A percentile compares a stretch with the other conserved stretches of the same genome.
These are phyloP conservation scores for Agrotis segetum DNA, from an alignment of 2,888 invertebrate genomes.

Conservation along the genomic window DNA sequence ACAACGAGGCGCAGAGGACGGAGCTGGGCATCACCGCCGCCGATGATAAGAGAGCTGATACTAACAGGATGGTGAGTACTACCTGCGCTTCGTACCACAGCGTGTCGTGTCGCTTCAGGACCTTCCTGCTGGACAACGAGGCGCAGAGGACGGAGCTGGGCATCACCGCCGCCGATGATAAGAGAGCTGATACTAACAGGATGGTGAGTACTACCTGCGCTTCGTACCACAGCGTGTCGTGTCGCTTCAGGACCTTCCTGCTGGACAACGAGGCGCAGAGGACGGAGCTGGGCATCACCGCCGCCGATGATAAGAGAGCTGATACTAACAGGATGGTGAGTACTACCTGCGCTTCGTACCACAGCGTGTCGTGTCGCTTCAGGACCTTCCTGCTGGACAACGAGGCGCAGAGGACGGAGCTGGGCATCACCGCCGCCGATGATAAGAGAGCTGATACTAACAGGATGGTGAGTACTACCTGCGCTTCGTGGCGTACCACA, in stretches of 20 bases:
- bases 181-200: constrained; percentile 90
- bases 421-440: constrained; percentile 96
- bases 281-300: constrained; percentile 96
- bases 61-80: constrained; percentile 78
- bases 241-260: constrained; percentile 98
- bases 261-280: constrained; percentile 98
- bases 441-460: constrained; percentile 92
- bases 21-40: constrained; percentile 96
- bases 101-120: constrained; percentile 98
- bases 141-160: constrained; percentile 97
- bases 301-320: constrained; percentile 95
- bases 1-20: constrained; percentile 97
- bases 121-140: constrained; percentile 98
- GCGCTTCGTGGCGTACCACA: too few species aligned
- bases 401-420: constrained; percentile 97
- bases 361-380: constrained; percentile 98
- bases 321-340: constrained; percentile 83
- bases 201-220: constrained; percentile 71
- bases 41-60: constrained; percentile 94
- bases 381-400: constrained; percentile 98
- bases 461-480: constrained; percentile 75
- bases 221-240: constrained; percentile 98
- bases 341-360: too few species aligned
- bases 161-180: constrained; percentile 96
- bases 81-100: too few species aligned